Base-by-base conservation (phyloP, 2,113 vertebrate species). In the Chrysochloris asiatica region DNA sequence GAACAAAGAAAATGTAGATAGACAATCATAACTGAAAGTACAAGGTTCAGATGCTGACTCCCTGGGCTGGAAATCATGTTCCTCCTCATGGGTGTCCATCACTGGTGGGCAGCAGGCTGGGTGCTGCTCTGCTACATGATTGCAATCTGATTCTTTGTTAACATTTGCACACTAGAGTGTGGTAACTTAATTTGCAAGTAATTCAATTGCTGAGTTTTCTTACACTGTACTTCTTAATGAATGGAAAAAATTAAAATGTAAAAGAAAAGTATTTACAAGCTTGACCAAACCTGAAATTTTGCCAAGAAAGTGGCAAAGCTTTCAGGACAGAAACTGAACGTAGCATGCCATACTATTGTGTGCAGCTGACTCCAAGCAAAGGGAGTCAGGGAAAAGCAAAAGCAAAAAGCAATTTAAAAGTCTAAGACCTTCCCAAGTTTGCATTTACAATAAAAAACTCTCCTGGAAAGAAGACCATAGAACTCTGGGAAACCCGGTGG, bases 211-310 rank as follows among this genome's bases (percentile, higher is more conserved):
- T 79, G 95, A 97, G 95, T 96, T 96, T 96, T 93, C 97, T 98
- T 97, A 96, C 97, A 96, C 97, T 97, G 96, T 86, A 96, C 96
- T 96, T 97, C 96, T 97, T 98, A 97, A 98, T 98, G 98, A 97
- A 98, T 98, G 98, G 98, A 98, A 98, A 98, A 98, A 98, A 98
- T 99, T 98, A 98, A 98, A 98, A 98, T 98, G 97, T 98, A 97
- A 98, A 98, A 97, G n/a, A 96, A 96, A 96, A 97, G 98, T 99
- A 99, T 99, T 98, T 99, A 99, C 98, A 99, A 97, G 98, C 98
- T 98, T 98, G 98, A 98, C 98, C 98, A 98, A 98, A 98, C 98
- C 97, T 97, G 97, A 98, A 98, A 97, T 97, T 98, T 96, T 98
- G 97, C 98, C 96, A 92, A 97, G 97, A 97, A 97, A 96, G 94